Evolutionary conservation across 2,888 invertebrate species (phyloP).

Genomic region (Volucella bombylans): DNA sequence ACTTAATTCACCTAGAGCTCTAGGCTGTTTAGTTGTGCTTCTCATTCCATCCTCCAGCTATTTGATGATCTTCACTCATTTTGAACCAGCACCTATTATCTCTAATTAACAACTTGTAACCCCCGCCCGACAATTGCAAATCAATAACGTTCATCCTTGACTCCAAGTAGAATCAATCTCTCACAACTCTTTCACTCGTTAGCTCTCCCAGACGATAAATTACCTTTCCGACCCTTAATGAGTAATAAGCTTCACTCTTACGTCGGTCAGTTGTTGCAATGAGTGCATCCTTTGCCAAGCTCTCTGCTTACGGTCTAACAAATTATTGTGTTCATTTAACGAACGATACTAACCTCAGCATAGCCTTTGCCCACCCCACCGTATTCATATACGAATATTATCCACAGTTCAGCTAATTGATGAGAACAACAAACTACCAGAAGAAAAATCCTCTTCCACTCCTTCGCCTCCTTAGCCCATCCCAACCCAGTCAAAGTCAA

Average conservation of each 20-base stretch:
- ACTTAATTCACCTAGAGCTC: no score
- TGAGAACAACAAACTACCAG: slow-evolving; percentile 59
- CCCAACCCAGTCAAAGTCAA: not conserved
- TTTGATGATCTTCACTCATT: not conserved
- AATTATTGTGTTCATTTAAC: slow-evolving; percentile 66
- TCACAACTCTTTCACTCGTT: slow-evolving; percentile 24
- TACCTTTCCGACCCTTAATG: slow-evolving; percentile 54
- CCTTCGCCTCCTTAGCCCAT: not conserved
- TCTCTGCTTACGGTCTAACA: slow-evolving; percentile 53
- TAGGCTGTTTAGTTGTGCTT: no score
- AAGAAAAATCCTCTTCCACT: slow-evolving; percentile 16
- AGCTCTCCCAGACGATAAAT: slow-evolving; percentile 39
- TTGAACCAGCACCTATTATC: slow-evolving; percentile 21
- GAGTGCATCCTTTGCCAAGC: slow-evolving; percentile 18
- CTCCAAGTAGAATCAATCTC: slow-evolving; percentile 52
- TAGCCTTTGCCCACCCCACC: no score
- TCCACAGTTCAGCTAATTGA: slow-evolving; percentile 55
- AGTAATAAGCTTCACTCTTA: slow-evolving; percentile 59
- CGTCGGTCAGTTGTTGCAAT: slow-evolving; percentile 46
- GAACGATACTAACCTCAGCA: slow-evolving; percentile 48
- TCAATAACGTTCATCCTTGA: slow-evolving; percentile 38
- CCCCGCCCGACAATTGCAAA: not conserved
- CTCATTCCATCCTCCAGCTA: not conserved
- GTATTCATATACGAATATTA: slow-evolving; percentile 1
- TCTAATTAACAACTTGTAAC: slow-evolving; percentile 16